Evolutionary conservation across 2,888 invertebrate species (phyloP).

Genomic region (Druceiella hillmani): DNA sequence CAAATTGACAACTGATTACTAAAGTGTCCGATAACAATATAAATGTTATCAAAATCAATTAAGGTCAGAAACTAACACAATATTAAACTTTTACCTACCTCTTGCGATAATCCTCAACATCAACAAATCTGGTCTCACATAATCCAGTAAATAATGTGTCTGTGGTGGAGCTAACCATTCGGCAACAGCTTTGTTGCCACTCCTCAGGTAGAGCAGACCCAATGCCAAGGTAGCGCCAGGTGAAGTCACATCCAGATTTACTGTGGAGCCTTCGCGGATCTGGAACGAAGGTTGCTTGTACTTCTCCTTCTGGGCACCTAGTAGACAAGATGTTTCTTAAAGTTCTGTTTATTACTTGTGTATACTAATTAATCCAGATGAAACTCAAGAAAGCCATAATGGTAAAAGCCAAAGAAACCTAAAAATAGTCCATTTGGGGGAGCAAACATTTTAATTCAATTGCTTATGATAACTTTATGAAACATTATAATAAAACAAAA

Average conservation of each 20-base stretch:
- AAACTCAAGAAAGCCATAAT: too few species aligned
- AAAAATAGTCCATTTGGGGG: too few species aligned
- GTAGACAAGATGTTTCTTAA: too few species aligned
- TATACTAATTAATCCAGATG: too few species aligned
- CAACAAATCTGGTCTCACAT: constrained; percentile 86
- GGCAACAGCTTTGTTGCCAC: constrained; percentile 78
- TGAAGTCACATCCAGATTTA: constrained; percentile 93
- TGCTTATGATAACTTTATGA: too few species aligned
- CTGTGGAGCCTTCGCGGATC: constrained; percentile 82
- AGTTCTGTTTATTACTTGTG: too few species aligned
- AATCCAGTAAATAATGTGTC: constrained; percentile 86
- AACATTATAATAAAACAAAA: too few species aligned
- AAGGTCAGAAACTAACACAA: too few species aligned
- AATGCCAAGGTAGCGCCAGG: constrained; percentile 94
- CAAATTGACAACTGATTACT: too few species aligned
- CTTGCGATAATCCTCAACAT: constrained; percentile 75
- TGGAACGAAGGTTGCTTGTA: constrained; percentile 84
- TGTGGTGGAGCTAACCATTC: constrained; percentile 87
- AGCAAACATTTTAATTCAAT: too few species aligned
- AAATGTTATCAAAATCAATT: constrained; percentile 1
- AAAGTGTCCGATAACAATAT: not conserved
- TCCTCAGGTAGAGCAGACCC: constrained; percentile 87
- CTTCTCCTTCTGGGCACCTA: constrained; percentile 80
- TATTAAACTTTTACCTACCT: constrained; percentile 40
- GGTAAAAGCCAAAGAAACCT: too few species aligned